These are phyloP conservation scores for Eilema sororculum DNA, from an alignment of 2,888 invertebrate species.

Conservation along the genomic window DNA sequence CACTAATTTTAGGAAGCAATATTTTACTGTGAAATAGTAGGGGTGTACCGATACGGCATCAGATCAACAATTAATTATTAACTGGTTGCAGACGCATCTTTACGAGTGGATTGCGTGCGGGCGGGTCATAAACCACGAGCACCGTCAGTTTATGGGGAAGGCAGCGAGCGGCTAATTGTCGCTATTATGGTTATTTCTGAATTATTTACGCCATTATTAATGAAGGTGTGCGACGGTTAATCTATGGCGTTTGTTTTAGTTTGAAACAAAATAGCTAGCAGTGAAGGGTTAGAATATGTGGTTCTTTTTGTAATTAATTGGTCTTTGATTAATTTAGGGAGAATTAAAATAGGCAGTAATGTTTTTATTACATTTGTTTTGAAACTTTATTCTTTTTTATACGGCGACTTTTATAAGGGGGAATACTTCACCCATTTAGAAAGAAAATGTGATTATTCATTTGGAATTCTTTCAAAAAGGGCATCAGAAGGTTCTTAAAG, in stretches of 20 bases:
- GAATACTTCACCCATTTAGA: too few species aligned
- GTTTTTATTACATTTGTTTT: background rate
- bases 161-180: conserved; percentile 65
- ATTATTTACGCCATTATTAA: conserved; percentile 60
- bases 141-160: conserved; percentile 53
- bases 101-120: conserved; percentile 66
- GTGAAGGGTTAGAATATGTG: conserved; percentile 7
- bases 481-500: too few species aligned
- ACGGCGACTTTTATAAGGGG: too few species aligned
- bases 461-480: too few species aligned
- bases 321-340: background rate
- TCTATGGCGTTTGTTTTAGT: conserved; percentile 45
- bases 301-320: background rate
- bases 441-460: too few species aligned
- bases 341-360: background rate
- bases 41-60: conserved; percentile 31
- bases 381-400: background rate
- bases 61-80: conserved; percentile 60
- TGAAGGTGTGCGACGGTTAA: conserved; percentile 47
- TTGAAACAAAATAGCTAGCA: conserved; percentile 8
- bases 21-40: conserved; percentile 18
- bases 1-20: conserved; percentile 38
- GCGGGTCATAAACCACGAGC: conserved; percentile 56
- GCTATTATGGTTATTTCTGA: conserved; percentile 60
- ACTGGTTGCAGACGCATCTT: conserved; percentile 60